Evolutionary conservation across 2,888 invertebrate genomes (phyloP).

Genomic region (Therioaphis trifolii): DNA sequence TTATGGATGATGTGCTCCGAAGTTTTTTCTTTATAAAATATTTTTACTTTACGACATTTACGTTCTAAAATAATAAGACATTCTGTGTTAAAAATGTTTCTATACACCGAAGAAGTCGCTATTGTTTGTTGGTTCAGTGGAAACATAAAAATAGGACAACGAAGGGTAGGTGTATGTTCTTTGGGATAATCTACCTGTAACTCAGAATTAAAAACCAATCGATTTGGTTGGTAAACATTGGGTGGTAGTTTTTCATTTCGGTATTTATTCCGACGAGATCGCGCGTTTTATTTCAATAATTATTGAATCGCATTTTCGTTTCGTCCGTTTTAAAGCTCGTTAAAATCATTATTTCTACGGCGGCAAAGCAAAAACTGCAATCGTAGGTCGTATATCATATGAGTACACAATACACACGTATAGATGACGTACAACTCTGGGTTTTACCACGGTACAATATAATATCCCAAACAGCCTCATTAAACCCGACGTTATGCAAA

Average conservation of each 20-base stretch:
- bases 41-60: too few species aligned
- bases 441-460: neutral
- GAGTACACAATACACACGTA: too few species aligned
- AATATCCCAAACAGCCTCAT: neutral
- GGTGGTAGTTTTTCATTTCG: too few species aligned
- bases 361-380: neutral
- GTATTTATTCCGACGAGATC: neutral
- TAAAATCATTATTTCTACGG: constrained; percentile 26
- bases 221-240: neutral
- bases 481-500: neutral
- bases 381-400: too few species aligned
- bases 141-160: neutral
- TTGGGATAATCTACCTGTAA: neutral
- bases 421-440: neutral
- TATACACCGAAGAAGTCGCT: too few species aligned
- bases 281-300: constrained; percentile 34
- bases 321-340: neutral
- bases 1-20: too few species aligned
- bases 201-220: neutral
- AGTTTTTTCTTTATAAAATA: too few species aligned
- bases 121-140: neutral
- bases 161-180: neutral
- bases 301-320: constrained; percentile 7
- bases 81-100: too few species aligned
- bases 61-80: too few species aligned